Evolutionary conservation across 2,797 vertebrate species (phyloP).

Genomic region (Sphenopsis melanotis): DNA sequence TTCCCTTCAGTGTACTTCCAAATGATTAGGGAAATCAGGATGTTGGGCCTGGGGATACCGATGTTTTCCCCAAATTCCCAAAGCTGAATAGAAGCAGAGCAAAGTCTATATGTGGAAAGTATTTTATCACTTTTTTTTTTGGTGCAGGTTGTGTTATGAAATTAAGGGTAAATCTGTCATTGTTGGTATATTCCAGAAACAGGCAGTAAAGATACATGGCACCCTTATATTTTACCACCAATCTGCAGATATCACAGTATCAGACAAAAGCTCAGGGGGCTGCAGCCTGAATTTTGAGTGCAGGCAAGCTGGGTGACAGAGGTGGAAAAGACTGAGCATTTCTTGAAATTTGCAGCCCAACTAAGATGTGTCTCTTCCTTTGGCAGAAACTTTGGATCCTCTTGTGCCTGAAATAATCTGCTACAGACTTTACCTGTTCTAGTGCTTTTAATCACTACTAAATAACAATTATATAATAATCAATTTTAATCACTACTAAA

Average conservation of each 20-base stretch:
- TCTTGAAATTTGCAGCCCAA: neutral
- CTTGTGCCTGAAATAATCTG: neutral
- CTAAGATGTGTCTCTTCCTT: neutral
- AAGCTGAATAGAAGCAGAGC: neutral
- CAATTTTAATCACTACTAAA: neutral
- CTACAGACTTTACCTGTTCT: neutral
- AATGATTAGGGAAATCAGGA: neutral
- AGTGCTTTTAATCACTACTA: neutral
- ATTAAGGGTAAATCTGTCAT: neutral
- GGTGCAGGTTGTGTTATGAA: neutral
- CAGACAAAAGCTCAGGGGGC: neutral
- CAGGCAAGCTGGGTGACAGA: neutral
- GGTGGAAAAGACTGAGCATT: neutral
- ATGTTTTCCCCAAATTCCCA: neutral
- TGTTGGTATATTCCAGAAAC: neutral
- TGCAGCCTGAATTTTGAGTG: neutral
- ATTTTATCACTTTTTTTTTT: neutral
- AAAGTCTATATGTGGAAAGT: rapidly evolving
- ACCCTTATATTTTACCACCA: neutral
- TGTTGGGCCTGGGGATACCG: neutral
- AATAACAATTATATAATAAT: neutral
- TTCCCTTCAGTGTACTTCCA: neutral
- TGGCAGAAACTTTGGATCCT: neutral
- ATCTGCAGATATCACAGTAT: neutral
- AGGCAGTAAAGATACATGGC: neutral